Evolutionary conservation across 2,113 vertebrate genomes (phyloP).

Genomic region (Forbesichthys agassizii): DNA sequence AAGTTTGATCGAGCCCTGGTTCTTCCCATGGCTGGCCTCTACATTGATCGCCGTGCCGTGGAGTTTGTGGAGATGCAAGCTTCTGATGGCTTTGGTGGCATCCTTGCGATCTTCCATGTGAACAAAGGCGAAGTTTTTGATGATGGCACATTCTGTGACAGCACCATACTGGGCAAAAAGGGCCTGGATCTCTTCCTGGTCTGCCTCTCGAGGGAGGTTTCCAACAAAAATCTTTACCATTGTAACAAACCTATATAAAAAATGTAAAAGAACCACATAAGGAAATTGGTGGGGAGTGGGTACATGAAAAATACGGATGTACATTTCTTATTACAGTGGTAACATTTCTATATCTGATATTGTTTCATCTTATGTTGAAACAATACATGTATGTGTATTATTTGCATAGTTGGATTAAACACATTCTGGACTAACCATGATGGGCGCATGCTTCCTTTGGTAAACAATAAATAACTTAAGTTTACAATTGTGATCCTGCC

Average conservation of each 20-base stretch:
- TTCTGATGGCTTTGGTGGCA: slow-evolving; percentile 80
- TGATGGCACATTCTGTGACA: slow-evolving; percentile 80
- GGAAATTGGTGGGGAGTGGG: not conserved
- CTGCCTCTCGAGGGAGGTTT: slow-evolving; percentile 76
- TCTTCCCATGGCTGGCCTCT: slow-evolving; percentile 79
- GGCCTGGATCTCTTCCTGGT: slow-evolving; percentile 74
- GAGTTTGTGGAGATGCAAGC: slow-evolving; percentile 76
- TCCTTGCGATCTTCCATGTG: slow-evolving; percentile 82
- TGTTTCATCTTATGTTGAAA: too few relatives aligned
- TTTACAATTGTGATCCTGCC: too few relatives aligned
- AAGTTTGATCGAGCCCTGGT: slow-evolving; percentile 76
- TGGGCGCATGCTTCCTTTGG: too few relatives aligned
- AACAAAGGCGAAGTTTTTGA: slow-evolving; percentile 82
- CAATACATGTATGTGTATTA: too few relatives aligned
- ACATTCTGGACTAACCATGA: too few relatives aligned
- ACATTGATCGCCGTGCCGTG: slow-evolving; percentile 80
- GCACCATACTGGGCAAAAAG: slow-evolving; percentile 76
- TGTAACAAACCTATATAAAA: slow-evolving; percentile 22
- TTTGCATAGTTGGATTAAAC: too few relatives aligned
- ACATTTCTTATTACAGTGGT: too few relatives aligned
- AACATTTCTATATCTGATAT: too few relatives aligned
- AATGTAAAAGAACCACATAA: not conserved
- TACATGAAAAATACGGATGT: not conserved
- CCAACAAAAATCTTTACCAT: slow-evolving; percentile 86
- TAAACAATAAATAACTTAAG: too few relatives aligned